Conservation (phyloP, 2,888 invertebrate species). For the Drosophila anomelani region DNA sequence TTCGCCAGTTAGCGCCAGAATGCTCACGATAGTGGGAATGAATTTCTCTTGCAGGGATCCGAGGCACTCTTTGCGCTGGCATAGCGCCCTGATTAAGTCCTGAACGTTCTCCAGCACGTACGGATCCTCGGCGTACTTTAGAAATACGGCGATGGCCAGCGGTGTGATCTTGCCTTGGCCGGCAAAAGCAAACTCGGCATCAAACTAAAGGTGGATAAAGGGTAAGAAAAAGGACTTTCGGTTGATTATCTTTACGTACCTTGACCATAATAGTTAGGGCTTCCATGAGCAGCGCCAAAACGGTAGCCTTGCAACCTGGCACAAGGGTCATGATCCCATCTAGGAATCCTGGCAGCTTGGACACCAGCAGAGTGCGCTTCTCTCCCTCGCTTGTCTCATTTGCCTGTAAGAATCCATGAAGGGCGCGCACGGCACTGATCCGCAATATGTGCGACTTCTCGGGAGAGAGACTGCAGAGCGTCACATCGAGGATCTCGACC, state of each 20-base stretch:
- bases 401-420: slow-evolving; percentile 85
- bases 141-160: slow-evolving; percentile 88
- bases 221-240: not conserved
- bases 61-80: slow-evolving; percentile 87
- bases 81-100: slow-evolving; percentile 88
- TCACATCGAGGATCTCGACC: slow-evolving; percentile 82
- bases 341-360: slow-evolving; percentile 86
- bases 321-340: slow-evolving; percentile 85
- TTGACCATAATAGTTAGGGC: slow-evolving; percentile 86
- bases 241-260: slow-evolving; percentile 76
- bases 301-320: slow-evolving; percentile 85
- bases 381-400: slow-evolving; percentile 85
- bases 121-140: slow-evolving; percentile 89
- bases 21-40: slow-evolving; percentile 88
- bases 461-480: slow-evolving; percentile 78
- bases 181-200: slow-evolving; percentile 87
- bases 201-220: slow-evolving; percentile 84
- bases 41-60: slow-evolving; percentile 87
- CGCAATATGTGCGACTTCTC: slow-evolving; percentile 83
- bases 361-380: slow-evolving; percentile 83
- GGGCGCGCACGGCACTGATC: slow-evolving; percentile 82
- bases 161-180: slow-evolving; percentile 88
- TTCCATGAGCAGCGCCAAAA: slow-evolving; percentile 86
- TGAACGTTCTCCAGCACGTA: slow-evolving; percentile 87
- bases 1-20: slow-evolving; percentile 83